Evolutionary conservation across 2,888 invertebrate genomes (phyloP).

Genomic region (Apotomis capreana): DNA sequence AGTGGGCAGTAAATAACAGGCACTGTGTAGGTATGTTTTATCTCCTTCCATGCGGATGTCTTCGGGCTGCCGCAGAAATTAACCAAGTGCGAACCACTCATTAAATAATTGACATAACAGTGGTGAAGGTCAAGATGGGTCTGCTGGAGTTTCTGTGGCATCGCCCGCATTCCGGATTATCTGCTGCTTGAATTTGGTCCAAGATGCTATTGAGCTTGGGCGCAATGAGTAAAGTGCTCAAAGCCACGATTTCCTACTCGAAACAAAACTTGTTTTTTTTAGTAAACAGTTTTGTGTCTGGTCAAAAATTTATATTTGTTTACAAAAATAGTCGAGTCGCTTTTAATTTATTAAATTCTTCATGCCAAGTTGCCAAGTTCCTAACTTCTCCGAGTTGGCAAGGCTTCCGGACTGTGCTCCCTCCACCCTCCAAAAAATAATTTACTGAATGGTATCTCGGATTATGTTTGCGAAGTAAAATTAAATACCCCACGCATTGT

Average conservation of each 20-base stretch:
- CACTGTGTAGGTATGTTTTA: not conserved
- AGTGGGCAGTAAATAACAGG: too few species aligned
- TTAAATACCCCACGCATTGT: not conserved
- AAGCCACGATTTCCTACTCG: too few species aligned
- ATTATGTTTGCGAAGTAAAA: not conserved
- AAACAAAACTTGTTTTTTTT: too few species aligned
- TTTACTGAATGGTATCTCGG: conserved; percentile 4
- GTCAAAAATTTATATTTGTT: too few species aligned
- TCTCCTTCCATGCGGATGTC: not conserved
- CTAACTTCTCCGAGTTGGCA: conserved; percentile 6
- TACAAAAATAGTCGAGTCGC: too few species aligned
- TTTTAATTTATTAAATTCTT: not conserved
- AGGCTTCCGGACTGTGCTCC: not conserved
- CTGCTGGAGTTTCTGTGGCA: too few species aligned
- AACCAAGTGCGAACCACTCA: not conserved
- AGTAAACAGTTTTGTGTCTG: too few species aligned
- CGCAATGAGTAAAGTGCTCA: too few species aligned
- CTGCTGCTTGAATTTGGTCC: too few species aligned
- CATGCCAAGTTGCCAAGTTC: not conserved
- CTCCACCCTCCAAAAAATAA: not conserved
- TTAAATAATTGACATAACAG: not conserved
- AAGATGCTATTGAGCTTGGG: too few species aligned
- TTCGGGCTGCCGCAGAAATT: not conserved
- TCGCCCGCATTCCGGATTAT: too few species aligned
- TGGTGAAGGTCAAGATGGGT: not conserved